Base-by-base conservation (phyloP, 1,140 invertebrate species). In the Aphelenchoides fujianensis region DNA sequence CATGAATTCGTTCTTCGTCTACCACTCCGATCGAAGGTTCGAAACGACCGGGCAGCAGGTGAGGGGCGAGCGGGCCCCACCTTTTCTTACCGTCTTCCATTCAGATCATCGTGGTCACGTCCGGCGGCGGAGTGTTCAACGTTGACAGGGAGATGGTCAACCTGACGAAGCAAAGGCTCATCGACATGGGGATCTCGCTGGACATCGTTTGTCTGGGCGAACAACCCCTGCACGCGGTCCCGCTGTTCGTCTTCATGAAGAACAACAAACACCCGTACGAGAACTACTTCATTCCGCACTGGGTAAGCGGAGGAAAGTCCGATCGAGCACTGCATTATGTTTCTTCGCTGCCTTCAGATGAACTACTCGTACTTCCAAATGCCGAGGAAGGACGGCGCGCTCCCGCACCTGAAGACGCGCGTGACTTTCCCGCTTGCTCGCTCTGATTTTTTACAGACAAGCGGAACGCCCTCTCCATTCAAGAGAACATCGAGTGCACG, bases 141-240 rank as follows among this genome's bases (percentile, higher is more conserved):
- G 96, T 98, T 0, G 95, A 98, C 84, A 88, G 95, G 76, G 93
- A 97, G 85, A 86, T 98, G 31, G 96, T 94, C 0, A 96, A 97
- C 84, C 92, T 98, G 2, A 98, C 96, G 0, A 98, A 98, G 86
- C 95, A 98, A 85, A 88, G 95, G 81, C 94, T 98, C 62, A 98
- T 98, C 77, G 96, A 98, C 85, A 97, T 96, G 86, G 95, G 96
- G 55, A 81, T 75, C 71, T 88, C 76, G 82, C 85, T 63, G 78
- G 88, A 89, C 84, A 88, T 98, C 59, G 95, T 99, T 0, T 99
- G 96, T 86, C 91, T 98, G 23, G 96, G 95, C n/a, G 95, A 98
- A 86, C 95, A 98, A 86, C 96, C 96, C 0, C 86, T 98, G 53
- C 96, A 98, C 87, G 95, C 95, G 35, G 96, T 98, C 0, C 96